Evolutionary conservation across 2,888 invertebrate genomes (phyloP), one percentile per base, ranked within the genome.

Genomic region (Nebria brevicollis): DNA sequence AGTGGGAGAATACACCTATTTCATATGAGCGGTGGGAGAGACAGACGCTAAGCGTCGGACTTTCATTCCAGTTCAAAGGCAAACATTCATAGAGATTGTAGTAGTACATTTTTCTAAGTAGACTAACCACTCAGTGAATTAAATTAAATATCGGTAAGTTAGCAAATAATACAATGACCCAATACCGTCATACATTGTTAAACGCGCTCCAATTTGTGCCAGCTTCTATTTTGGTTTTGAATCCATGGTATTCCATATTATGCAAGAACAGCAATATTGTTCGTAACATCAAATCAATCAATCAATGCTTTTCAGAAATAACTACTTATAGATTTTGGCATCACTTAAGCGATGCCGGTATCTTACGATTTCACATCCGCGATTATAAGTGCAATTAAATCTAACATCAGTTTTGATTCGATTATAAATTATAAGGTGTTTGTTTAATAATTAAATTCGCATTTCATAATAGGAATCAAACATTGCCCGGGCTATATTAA

Each of bases 41-140:
- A 77, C 66, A 77, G 81, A 81, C 81, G 81, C 81, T 73, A n/a
- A 65, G 81, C 81, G 81, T 77, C 81, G 81, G 77, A 81, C 77
- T 81, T 80, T 81, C 81, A 81, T 26, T 81, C 73, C 81, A 81
- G 81, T 81, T 77, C 25, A 81, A 81, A 76, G 73, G 73, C 81
- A 77, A 65, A 81, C 81, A 72, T 76, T 81, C 81, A 66, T 68
- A 81, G 72, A 76, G 81, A 43, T 66, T 81, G 81, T 77, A 75
- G 79, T 75, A 64, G 72, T 34, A 76, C 20, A 76, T 72, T 73
- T 81, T 81, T 81, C 26, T 42, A 26, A 66, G 26, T 66, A 72
- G 80, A 34, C 65, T 72, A 66, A 72, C 73, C 73, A 26, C 25
- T 73, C 42, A 81, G 81, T 81, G 81, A 81, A 65, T 72, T 65